These are phyloP conservation scores for Diadema setosum DNA, from an alignment of 35 echinoderm and acorn worm genomes.

Conservation along the genomic window DNA sequence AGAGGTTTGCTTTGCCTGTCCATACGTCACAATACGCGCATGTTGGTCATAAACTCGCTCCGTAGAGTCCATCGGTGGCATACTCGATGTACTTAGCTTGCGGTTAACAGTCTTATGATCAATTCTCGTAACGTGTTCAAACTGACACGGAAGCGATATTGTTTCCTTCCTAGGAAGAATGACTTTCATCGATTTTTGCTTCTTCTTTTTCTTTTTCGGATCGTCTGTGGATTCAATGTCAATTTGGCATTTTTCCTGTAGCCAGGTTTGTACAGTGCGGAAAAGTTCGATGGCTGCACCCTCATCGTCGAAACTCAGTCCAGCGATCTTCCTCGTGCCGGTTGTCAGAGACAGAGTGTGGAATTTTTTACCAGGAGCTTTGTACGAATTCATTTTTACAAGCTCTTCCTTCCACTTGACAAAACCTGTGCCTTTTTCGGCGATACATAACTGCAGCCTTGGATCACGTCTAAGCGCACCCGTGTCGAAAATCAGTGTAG, in stretches of 20 bases:
- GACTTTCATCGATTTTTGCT: slow-evolving; percentile 51
- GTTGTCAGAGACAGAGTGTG: slow-evolving; percentile 65
- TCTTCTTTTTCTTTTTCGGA: slow-evolving; percentile 60
- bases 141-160: slow-evolving; percentile 94
- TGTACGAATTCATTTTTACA: slow-evolving; percentile 51
- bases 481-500: slow-evolving; percentile 70
- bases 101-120: slow-evolving; percentile 64
- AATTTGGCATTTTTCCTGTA: slow-evolving; percentile 37
- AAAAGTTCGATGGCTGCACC: slow-evolving; percentile 57
- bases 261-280: slow-evolving; percentile 64
- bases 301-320: slow-evolving; percentile 94
- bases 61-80: not conserved
- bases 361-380: slow-evolving; percentile 84
- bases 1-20: not conserved
- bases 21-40: not conserved
- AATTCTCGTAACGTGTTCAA: slow-evolving; percentile 94
- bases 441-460: slow-evolving; percentile 69
- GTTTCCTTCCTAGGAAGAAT: slow-evolving; percentile 69
- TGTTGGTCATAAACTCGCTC: not conserved
- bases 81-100: not conserved
- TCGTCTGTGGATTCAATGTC: not conserved
- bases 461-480: slow-evolving; percentile 27
- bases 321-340: slow-evolving; percentile 61
- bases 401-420: slow-evolving; percentile 79
- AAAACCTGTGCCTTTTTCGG: slow-evolving; percentile 95